Base-by-base conservation (phyloP, 1,140 invertebrate species). In the Elymnias hypermnestra region DNA sequence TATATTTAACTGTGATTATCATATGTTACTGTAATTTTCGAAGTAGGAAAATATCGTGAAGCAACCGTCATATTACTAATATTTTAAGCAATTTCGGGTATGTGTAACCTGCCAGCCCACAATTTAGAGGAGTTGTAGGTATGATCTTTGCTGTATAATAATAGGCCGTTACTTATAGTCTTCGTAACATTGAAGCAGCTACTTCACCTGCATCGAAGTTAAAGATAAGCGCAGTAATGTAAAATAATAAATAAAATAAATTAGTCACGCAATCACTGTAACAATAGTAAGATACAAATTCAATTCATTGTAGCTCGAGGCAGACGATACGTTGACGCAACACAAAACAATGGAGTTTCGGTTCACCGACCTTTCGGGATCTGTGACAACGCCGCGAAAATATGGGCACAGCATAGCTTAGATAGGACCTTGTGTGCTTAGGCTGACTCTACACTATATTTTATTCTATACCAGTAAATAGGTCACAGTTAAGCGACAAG, bases 311-410 rank as follows among this genome's bases (percentile, higher is more conserved):
- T 73, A 74, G 58, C 64, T 71, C 62, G 63, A 71, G 61, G 77
- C 77, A 82, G 81, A 84, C 70, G 81, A 74, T 81, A 67, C 63
- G 68, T 72, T 84, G 77, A 84, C 76, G 81, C 81, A 84, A 84
- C 67, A 63, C 65, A 67, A 75, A 73, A 84, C 81, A 84, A 84
- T 84, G 69, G 73, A 64, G 63, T 73, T 77, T 73, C 58, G 64
- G 81, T 78, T 84, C 81, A 75, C 51, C 63, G 77, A 84, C 81
- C 77, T 84, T 78, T 74, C 51, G 63, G 67, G 68, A 79, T 73
- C 71, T 78, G 74, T 84, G 81, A 84, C 77, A 82, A 75, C 69
- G 75, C 65, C 60, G 70, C 71, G 75, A 83, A 83, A 83, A 82
- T 83, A 82, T 79, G 75, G 73, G 73, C 72, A 78, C 73, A 83